Conservation (phyloP, 1,140 invertebrate species). For the Caenorhabditis tropicalis region DNA sequence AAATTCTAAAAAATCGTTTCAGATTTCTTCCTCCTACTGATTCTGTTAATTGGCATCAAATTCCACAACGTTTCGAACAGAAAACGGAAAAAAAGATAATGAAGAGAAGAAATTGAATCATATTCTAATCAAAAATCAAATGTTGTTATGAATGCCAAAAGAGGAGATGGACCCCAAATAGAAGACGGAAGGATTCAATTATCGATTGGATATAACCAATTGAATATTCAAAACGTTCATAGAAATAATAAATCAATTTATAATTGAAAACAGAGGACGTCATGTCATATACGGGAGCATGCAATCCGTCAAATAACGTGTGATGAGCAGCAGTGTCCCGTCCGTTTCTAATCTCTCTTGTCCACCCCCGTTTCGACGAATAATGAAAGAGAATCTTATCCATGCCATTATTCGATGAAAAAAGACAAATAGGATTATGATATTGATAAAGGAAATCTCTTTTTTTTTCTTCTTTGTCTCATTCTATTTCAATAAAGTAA, state of each 20-base stretch:
- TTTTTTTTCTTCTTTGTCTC: too few species aligned
- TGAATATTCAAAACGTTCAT: too few species aligned
- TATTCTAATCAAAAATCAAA: neutral
- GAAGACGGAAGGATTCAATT: too few species aligned
- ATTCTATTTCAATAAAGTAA: too few species aligned
- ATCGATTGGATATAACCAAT: too few species aligned
- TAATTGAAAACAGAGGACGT: too few species aligned
- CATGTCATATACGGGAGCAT: neutral
- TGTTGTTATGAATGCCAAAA: neutral
- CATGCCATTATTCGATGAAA: neutral
- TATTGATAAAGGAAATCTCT: neutral
- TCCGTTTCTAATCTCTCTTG: neutral
- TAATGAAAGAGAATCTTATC: constrained; percentile 24
- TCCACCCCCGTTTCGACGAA: neutral
- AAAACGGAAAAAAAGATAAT: neutral
- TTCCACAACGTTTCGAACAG: neutral
- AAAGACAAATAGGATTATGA: constrained; percentile 14
- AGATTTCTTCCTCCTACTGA: neutral
- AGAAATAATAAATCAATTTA: too few species aligned
- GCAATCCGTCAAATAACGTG: constrained; percentile 22
- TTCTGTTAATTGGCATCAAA: constrained; percentile 20
- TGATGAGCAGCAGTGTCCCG: too few species aligned
- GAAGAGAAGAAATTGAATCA: neutral
- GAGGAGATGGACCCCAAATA: too few species aligned
- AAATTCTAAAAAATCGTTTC: neutral